Conservation (phyloP, 2,113 vertebrate genomes). For the Sylvia atricapilla region DNA sequence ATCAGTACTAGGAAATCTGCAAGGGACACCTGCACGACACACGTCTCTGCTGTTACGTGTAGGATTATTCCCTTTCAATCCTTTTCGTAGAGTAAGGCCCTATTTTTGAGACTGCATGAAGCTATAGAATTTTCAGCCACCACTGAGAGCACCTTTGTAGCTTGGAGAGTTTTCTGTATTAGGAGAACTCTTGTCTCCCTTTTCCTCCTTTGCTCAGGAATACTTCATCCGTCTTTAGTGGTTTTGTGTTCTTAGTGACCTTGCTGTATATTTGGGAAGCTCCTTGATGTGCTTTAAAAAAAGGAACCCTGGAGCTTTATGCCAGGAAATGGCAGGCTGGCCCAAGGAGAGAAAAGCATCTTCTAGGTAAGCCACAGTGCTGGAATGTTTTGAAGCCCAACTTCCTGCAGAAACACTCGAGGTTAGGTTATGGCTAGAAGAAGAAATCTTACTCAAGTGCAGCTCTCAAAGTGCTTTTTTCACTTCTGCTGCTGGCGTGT, state of each 20-base stretch:
- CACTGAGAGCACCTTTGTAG: neutral
- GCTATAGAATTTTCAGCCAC: neutral
- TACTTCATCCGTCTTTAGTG: neutral
- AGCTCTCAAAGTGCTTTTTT: neutral
- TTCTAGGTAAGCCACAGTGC: neutral
- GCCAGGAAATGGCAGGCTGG: neutral
- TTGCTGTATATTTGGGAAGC: neutral
- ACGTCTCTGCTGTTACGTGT: fast-evolving
- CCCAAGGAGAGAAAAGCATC: neutral
- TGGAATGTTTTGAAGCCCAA: neutral
- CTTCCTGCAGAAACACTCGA: neutral
- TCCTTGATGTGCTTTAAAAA: neutral
- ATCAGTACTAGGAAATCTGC: neutral
- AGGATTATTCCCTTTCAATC: neutral
- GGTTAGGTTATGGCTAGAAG: neutral
- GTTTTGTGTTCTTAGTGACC: neutral
- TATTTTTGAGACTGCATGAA: neutral
- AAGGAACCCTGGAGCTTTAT: neutral
- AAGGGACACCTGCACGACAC: fast-evolving
- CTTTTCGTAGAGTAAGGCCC: neutral
- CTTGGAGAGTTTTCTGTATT: neutral
- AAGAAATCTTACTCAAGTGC: neutral
- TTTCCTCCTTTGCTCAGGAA: neutral
- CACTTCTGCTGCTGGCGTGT: fast-evolving
- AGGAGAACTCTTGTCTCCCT: neutral